Conservation (phyloP, 2,113 vertebrate species). For the Sinocyclocheilus maitianheensis region DNA sequence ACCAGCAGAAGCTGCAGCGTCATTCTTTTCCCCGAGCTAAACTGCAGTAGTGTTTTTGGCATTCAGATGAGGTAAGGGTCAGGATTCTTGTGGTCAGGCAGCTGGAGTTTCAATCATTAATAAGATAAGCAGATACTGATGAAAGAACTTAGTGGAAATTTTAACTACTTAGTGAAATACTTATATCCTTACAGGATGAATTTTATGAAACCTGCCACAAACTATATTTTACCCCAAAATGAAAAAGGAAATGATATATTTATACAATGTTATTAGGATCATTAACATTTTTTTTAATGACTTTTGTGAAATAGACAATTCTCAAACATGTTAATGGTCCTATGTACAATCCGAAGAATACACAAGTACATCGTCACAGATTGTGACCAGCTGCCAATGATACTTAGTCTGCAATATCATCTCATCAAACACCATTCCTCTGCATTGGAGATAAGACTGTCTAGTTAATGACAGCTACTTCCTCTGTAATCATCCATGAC, state of each 20-base stretch:
- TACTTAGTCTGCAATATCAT: neutral
- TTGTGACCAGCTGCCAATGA: neutral
- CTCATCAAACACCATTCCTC: neutral
- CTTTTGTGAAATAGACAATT: too few relatives aligned
- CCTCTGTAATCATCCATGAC: neutral
- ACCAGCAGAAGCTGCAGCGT: constrained; percentile 32
- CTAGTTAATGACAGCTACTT: neutral
- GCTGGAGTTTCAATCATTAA: constrained; percentile 43
- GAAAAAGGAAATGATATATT: too few relatives aligned
- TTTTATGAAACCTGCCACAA: neutral
- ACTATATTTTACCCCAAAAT: neutral
- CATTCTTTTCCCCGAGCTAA: neutral
- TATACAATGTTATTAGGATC: too few relatives aligned
- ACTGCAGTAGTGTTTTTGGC: constrained; percentile 21
- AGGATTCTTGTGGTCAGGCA: neutral
- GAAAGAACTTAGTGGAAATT: constrained; percentile 7
- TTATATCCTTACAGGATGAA: neutral
- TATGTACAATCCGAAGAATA: too few relatives aligned
- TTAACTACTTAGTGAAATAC: neutral
- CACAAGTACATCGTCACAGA: neutral
- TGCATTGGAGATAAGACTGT: neutral
- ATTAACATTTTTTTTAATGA: too few relatives aligned
- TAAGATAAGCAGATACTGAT: constrained; percentile 41
- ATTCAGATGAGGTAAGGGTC: constrained; percentile 11
- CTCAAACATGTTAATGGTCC: too few relatives aligned